These are phyloP conservation scores for Triops cancriformis DNA, from an alignment of 1,140 invertebrate genomes.

Conservation along the genomic window DNA sequence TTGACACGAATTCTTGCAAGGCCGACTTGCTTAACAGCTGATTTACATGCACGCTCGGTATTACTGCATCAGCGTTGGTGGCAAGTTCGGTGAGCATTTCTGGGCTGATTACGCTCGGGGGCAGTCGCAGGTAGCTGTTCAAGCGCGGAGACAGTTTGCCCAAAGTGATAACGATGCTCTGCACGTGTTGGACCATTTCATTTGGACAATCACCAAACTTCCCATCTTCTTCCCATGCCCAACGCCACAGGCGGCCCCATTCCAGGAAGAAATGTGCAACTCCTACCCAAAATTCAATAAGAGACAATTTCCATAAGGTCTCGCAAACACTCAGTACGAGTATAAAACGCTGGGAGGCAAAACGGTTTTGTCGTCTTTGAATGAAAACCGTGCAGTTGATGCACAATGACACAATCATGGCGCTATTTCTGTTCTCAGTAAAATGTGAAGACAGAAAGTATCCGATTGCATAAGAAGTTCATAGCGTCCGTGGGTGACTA, in stretches of 20 bases:
- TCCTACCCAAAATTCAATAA: neutral
- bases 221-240: neutral
- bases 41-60: neutral
- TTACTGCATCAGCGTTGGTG: neutral
- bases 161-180: neutral
- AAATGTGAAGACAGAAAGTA: no score
- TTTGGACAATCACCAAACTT: neutral
- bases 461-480: no score
- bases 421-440: no score
- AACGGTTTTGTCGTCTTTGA: no score
- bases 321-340: neutral
- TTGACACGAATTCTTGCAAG: slow-evolving; percentile 22
- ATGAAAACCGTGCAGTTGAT: no score
- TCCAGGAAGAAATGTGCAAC: neutral
- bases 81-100: neutral
- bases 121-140: neutral
- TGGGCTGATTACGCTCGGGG: neutral
- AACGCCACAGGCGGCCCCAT: neutral
- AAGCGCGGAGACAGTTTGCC: neutral
- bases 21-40: neutral
- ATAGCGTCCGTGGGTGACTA: no score
- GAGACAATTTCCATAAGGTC: neutral
- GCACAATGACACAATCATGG: no score
- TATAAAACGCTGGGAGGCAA: no score
- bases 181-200: neutral